phyloP scores from a whole-genome alignment of 1,140 invertebrate genomes.

The Euwallacea similis region DNA sequence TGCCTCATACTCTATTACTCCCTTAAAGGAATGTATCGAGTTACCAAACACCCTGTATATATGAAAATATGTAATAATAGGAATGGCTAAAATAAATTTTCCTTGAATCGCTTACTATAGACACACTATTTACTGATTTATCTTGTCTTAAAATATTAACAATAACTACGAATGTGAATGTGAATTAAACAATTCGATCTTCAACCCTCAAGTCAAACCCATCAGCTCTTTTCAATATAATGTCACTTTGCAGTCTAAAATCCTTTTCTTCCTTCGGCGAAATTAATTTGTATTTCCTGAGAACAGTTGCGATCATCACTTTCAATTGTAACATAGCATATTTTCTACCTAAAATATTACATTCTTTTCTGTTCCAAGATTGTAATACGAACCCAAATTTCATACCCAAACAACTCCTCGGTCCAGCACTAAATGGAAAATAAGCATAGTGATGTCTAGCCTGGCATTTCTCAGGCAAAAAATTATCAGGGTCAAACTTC shows the following conservation, averaged over 20 bases:
- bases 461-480: constrained; percentile 77
- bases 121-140: too few relatives aligned
- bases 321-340: constrained; percentile 79
- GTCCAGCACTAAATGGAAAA: constrained; percentile 87
- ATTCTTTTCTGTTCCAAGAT: neutral
- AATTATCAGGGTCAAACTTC: constrained; percentile 87
- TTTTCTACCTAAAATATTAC: constrained; percentile 62
- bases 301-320: constrained; percentile 75
- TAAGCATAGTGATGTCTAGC: constrained; percentile 81
- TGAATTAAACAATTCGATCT: constrained; percentile 4
- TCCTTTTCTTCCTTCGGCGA: constrained; percentile 69
- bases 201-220: constrained; percentile 73
- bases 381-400: neutral
- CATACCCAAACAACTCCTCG: constrained; percentile 77
- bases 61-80: too few relatives aligned
- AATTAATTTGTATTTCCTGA: constrained; percentile 76
- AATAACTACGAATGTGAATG: too few relatives aligned
- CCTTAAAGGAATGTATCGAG: too few relatives aligned
- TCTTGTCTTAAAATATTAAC: too few relatives aligned
- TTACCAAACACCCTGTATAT: too few relatives aligned
- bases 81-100: too few relatives aligned
- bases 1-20: too few relatives aligned
- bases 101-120: too few relatives aligned
- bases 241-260: constrained; percentile 74
- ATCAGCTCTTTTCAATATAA: constrained; percentile 78